These are phyloP conservation scores for Oscheius sp. DNA, from an alignment of 2,888 invertebrate genomes.

Conservation along the genomic window DNA sequence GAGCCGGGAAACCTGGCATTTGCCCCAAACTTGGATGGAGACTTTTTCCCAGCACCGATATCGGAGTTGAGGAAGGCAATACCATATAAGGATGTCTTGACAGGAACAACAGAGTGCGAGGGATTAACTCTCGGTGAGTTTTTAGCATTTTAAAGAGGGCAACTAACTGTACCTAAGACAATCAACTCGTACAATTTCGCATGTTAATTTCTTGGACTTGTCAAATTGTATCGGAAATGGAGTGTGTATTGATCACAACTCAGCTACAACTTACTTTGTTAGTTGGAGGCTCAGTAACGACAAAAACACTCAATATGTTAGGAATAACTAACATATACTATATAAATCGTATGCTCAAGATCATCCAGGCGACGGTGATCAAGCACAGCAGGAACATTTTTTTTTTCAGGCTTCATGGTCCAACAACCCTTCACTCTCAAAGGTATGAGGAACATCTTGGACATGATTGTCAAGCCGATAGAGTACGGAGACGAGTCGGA, in stretches of 20 bases:
- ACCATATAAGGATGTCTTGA: conserved; percentile 55
- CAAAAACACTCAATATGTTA: too few species aligned
- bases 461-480: conserved; percentile 38
- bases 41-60: conserved; percentile 57
- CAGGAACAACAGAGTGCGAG: conserved; percentile 58
- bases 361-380: too few species aligned
- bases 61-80: conserved; percentile 48
- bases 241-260: too few species aligned
- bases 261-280: too few species aligned
- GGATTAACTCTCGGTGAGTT: conserved; percentile 56
- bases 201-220: too few species aligned
- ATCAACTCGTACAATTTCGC: too few species aligned
- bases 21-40: conserved; percentile 58
- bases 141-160: too few species aligned
- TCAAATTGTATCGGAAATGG: too few species aligned
- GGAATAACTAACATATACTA: too few species aligned
- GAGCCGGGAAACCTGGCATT: conserved; percentile 47
- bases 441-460: conserved; percentile 43
- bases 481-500: conserved; percentile 46
- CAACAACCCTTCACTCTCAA: conserved; percentile 38
- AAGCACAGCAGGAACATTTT: background rate
- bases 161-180: too few species aligned
- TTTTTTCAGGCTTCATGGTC: conserved; percentile 43
- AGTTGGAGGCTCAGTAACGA: too few species aligned
- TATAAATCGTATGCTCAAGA: too few species aligned